Percentiles rank a stretch among this genome's conserved stretches.
phyloP scores from a whole-genome alignment of 1,140 invertebrate genomes.

The Cardiocondyla obscurior region DNA sequence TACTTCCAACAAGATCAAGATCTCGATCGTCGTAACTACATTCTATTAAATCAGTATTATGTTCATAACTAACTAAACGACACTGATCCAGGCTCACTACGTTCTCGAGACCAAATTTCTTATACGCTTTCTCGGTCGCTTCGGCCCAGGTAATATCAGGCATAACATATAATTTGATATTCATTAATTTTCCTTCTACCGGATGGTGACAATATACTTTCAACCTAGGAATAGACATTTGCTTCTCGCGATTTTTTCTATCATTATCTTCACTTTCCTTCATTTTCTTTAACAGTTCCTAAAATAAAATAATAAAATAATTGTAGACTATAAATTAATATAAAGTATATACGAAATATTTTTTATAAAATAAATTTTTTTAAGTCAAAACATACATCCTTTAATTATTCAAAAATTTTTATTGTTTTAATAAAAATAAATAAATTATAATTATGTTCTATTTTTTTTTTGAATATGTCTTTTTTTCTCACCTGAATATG shows the following conservation, averaged over 20 bases:
- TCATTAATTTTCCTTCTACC: constrained; percentile 82
- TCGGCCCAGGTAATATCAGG: constrained; percentile 86
- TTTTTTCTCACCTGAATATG: constrained; percentile 88
- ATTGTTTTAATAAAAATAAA: not conserved
- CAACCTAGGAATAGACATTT: constrained; percentile 85
- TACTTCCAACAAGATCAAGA: constrained; percentile 83
- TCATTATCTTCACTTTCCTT: constrained; percentile 89
- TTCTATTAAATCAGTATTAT: constrained; percentile 87
- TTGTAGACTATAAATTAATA: not conserved
- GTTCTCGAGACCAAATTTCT: constrained; percentile 86
- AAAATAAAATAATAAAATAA: constrained; percentile 39
- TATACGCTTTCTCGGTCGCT: constrained; percentile 86
- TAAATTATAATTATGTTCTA: not conserved
- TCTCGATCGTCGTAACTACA: constrained; percentile 88
- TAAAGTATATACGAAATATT: not conserved
- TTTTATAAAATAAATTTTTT: not conserved
- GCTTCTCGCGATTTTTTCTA: constrained; percentile 85
- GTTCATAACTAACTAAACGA: constrained; percentile 90
- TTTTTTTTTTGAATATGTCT: constrained; percentile 20
- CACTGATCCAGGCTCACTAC: constrained; percentile 87
- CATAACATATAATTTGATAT: constrained; percentile 85
- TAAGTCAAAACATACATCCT: not conserved
- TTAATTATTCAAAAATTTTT: not conserved
- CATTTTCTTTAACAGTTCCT: constrained; percentile 87
- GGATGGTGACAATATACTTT: constrained; percentile 88